Evolutionary conservation across 2,113 vertebrate genomes (phyloP).

Genomic region (Lycaon pictus): DNA sequence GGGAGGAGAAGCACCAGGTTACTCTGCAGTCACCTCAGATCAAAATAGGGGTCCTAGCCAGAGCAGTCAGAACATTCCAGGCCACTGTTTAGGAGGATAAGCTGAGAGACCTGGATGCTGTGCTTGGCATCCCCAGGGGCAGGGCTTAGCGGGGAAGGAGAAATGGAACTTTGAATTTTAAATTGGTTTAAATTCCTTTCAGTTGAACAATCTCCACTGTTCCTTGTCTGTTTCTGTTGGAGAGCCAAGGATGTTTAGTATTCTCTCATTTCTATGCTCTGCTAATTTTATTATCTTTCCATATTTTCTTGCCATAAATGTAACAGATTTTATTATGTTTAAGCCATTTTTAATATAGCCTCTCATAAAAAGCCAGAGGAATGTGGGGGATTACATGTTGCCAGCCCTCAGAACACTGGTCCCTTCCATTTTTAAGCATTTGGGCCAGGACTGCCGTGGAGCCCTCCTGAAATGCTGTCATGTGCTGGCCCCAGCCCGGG

Average conservation of each 20-base stretch:
- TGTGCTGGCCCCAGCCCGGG: accelerated
- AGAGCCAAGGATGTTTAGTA: slow-evolving; percentile 69
- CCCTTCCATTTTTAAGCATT: neutral
- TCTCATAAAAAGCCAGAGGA: slow-evolving; percentile 79
- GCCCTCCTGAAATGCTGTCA: neutral
- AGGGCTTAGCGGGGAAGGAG: neutral
- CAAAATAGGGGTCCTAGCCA: neutral
- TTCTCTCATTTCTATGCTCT: slow-evolving; percentile 81
- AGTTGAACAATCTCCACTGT: neutral
- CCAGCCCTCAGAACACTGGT: neutral
- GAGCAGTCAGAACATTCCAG: slow-evolving; percentile 70
- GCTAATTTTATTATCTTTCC: slow-evolving; percentile 84
- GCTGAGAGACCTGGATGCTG: slow-evolving; percentile 47
- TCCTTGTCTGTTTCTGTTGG: slow-evolving; percentile 71
- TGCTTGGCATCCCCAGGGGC: slow-evolving; percentile 63
- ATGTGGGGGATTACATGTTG: slow-evolving; percentile 22
- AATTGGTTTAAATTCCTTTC: slow-evolving; percentile 76
- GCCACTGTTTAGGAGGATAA: slow-evolving; percentile 40
- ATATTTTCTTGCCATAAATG: slow-evolving; percentile 84
- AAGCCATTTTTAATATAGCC: slow-evolving; percentile 83
- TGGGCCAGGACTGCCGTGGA: neutral
- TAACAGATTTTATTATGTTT: slow-evolving; percentile 84
- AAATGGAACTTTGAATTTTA: slow-evolving; percentile 76
- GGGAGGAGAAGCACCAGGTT: neutral
- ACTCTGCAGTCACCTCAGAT: neutral